Percentiles rank a stretch among this genome's conserved stretches.
These are phyloP conservation scores for Malacoraja senta DNA, from an alignment of 2,797 vertebrate species.

Conservation along the genomic window DNA sequence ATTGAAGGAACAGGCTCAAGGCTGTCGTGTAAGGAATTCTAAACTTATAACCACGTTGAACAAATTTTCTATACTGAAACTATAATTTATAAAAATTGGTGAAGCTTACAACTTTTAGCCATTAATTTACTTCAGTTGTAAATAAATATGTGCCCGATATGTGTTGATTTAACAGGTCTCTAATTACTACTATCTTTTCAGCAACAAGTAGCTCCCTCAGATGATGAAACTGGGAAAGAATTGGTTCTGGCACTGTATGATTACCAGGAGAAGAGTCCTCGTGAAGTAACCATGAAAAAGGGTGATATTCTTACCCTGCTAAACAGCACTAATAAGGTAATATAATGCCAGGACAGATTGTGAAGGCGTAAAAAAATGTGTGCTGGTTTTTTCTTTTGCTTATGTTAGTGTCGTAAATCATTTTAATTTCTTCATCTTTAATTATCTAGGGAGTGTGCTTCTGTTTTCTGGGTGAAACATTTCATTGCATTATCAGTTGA, in stretches of 20 bases:
- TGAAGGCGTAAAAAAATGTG: background rate
- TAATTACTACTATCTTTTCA: conserved; percentile 46
- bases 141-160: background rate
- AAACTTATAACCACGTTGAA: background rate
- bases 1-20: conserved; percentile 85
- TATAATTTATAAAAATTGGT: no score
- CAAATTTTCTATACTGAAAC: background rate
- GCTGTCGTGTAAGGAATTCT: conserved; percentile 78
- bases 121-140: background rate
- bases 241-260: conserved; percentile 91
- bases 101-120: background rate
- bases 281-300: conserved; percentile 98
- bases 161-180: background rate
- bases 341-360: background rate
- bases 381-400: background rate
- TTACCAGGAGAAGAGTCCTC: conserved; percentile 97
- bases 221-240: conserved; percentile 96
- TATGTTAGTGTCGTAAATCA: no score
- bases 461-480: background rate
- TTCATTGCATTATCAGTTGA: background rate
- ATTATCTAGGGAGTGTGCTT: background rate
- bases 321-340: conserved; percentile 97
- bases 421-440: background rate
- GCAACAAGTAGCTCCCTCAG: conserved; percentile 99
- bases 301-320: conserved; percentile 93